A percentile compares a stretch with the other conserved stretches of the same genome.
phyloP scores from a whole-genome alignment of 2,888 invertebrate species.

The Gastrophysa polygoni region DNA sequence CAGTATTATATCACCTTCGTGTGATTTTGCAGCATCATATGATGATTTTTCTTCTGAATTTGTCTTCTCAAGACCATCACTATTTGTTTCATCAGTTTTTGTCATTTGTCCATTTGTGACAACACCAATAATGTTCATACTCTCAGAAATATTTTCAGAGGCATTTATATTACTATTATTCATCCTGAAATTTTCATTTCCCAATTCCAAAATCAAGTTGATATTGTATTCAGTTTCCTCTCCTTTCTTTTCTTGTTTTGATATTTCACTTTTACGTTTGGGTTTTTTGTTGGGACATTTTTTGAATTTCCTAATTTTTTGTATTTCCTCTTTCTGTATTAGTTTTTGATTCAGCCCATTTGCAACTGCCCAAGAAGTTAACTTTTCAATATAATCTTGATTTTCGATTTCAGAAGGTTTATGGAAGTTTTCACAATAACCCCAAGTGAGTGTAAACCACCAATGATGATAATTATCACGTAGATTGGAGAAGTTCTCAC shows the following conservation, averaged over 20 bases:
- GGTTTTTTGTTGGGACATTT: too few species aligned
- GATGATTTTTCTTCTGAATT: too few species aligned
- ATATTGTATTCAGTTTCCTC: not conserved
- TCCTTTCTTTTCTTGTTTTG: not conserved
- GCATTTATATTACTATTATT: too few species aligned
- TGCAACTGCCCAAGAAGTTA: not conserved
- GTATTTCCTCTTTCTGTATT: not conserved
- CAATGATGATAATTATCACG: constrained; percentile 48
- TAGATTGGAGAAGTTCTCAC: constrained; percentile 45
- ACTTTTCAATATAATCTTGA: not conserved
- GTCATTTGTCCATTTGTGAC: not conserved
- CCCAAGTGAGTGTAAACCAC: constrained; percentile 52
- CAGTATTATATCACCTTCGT: not conserved
- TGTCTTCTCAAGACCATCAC: too few species aligned
- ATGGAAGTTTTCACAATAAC: constrained; percentile 48
- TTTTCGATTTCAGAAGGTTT: constrained; percentile 29
- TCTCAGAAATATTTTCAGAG: not conserved
- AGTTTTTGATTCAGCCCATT: not conserved
- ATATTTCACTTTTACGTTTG: not conserved
- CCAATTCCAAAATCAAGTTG: not conserved
- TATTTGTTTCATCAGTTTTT: too few species aligned
- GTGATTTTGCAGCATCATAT: not conserved
- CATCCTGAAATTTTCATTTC: not conserved
- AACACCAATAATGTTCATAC: not conserved
- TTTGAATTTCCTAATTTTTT: too few species aligned